Base-by-base conservation (phyloP, 2,888 invertebrate genomes). In the Machimus rusticus region DNA sequence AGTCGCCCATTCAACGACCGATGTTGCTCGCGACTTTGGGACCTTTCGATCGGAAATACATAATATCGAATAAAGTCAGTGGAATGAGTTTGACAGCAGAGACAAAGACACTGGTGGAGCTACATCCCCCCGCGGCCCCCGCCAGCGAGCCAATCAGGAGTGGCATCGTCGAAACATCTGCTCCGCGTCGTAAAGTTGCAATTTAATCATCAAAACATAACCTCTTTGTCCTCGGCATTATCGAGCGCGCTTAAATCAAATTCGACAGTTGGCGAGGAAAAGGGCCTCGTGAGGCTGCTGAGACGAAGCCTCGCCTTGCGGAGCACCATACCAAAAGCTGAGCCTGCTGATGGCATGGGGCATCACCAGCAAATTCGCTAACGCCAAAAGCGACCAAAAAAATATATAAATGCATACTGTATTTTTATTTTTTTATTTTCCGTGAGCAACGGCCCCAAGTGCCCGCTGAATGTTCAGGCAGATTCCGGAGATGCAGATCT, bases 161-260 rank as follows among this genome's bases (percentile, higher is more conserved):
- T 23, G 34, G 28, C 37, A 82, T 82, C 82, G 19, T 34, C 37
- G 34, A 19, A 82, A 82, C 66, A 66, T 82, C 79, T 79, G 46
- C 46, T 28, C 28, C n/a, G 66, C 82, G 82, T 82, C 57, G 57
- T 82, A 82, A 82, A 82, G 82, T 57, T 82, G 82, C 82, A 82
- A 82, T 82, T 82, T 57, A 82, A 66, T 82, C 82, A 82, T 82
- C 82, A 82, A 82, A 82, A 82, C 82, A 82, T 82, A 82, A 82
- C 57, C 82, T 55, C 82, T 82, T 82, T 66, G 82, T 82, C 57
- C 82, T 82, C 66, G 82, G 23, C 37, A 66, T 57, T 51, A 57
- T 82, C 82, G 82, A 37, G 37, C 82, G 57, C 57, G 23, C 37
- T 37, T 82, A 82, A 82, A 82, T 82, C 82, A 82, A 82, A 82